These are phyloP conservation scores for Alviniconcha strummeri DNA, from an alignment of 2,888 invertebrate genomes.

Conservation along the genomic window DNA sequence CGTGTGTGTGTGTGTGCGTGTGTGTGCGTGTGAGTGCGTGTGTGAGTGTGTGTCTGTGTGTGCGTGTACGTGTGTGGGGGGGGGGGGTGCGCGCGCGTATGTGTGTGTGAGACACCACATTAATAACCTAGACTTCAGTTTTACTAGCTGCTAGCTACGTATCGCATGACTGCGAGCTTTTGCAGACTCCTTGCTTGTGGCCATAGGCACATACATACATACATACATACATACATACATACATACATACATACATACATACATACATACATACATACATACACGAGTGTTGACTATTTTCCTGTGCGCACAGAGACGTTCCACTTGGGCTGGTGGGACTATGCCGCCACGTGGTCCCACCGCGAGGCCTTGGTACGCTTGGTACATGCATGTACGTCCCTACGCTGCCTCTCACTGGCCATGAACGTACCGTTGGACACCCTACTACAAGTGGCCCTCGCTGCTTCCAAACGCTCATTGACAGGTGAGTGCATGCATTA, in stretches of 20 bases:
- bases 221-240: neutral
- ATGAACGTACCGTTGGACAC: constrained; percentile 5
- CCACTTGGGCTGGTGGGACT: constrained; percentile 22
- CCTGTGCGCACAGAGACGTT: neutral
- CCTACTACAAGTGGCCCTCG: neutral
- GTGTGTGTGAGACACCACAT: too few relatives aligned
- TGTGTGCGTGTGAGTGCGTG: neutral
- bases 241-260: neutral
- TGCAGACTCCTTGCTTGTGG: too few relatives aligned
- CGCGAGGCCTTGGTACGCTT: constrained; percentile 3
- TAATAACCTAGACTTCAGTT: too few relatives aligned
- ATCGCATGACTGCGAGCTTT: too few relatives aligned
- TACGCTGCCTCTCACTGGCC: neutral
- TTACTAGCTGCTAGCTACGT: too few relatives aligned
- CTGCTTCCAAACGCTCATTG: neutral
- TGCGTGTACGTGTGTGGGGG: neutral
- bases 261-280: neutral
- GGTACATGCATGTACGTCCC: neutral
- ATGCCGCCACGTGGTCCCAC: neutral
- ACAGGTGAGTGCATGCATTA: neutral
- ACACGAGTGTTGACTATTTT: neutral
- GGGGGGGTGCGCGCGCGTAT: neutral
- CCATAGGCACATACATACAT: neutral
- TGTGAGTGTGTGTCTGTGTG: neutral
- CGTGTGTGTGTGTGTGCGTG: neutral